Percentiles rank a stretch among this genome's conserved stretches.
phyloP scores from a whole-genome alignment of 2,113 vertebrate genomes.

The Girardinichthys multiradiatus region DNA sequence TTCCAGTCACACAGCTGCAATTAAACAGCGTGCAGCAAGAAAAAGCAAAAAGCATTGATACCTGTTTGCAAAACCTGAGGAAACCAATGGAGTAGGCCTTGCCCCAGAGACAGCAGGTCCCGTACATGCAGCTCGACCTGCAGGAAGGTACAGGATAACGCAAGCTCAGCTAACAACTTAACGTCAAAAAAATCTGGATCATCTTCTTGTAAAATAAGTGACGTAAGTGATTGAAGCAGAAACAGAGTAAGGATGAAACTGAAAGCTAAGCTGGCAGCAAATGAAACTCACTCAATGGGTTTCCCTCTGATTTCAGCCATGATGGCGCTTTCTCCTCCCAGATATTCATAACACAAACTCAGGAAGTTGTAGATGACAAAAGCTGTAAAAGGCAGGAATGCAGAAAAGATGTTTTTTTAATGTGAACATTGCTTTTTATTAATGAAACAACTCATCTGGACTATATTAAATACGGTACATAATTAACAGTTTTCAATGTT shows the following conservation, averaged over 20 bases:
- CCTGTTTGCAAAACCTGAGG: constrained; percentile 96
- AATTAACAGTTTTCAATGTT: no score
- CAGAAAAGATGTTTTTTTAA: neutral
- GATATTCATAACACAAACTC: constrained; percentile 96
- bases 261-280: neutral
- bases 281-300: constrained; percentile 85
- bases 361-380: constrained; percentile 98
- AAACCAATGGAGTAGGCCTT: constrained; percentile 95
- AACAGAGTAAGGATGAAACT: neutral
- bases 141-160: constrained; percentile 1
- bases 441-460: no score
- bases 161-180: neutral
- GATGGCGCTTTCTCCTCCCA: constrained; percentile 96
- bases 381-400: constrained; percentile 75
- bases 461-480: no score
- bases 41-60: constrained; percentile 40
- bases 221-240: neutral
- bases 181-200: neutral
- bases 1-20: neutral
- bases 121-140: constrained; percentile 95
- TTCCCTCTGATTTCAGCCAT: constrained; percentile 97
- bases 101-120: constrained; percentile 95
- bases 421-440: no score
- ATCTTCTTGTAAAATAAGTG: neutral
- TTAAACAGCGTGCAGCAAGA: neutral